Base-by-base conservation (phyloP, 92 coral and sea anemone genomes). In the Parazoanthus atlanticus region DNA sequence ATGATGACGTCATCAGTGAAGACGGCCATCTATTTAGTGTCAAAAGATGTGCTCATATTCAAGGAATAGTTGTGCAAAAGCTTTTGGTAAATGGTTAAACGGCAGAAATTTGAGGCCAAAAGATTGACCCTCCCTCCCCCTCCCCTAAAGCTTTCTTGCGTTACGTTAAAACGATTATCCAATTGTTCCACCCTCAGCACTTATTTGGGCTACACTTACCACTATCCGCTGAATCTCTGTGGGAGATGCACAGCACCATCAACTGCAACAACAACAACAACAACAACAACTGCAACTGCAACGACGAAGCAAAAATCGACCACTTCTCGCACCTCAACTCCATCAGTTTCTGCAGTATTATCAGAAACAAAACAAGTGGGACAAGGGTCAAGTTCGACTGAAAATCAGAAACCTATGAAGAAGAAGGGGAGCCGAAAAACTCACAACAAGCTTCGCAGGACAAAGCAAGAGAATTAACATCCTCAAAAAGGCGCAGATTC, bases 201-300 rank as follows among this genome's bases (percentile, higher is more conserved):
- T 1, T 78, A 78, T 78, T 56, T 78, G 36, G 82, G 26, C 15
- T 78, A 78, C 66, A 78, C 82, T 43, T 78, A 78, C 65, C 21
- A 46, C 33, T 41, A 78, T 49, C 64, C 82, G 33, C 64, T 11
- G 65, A 78, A 36, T 47, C 23, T 78, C 82, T 78, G 82, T 78
- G 82, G 82, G 9, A 46, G 21, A 3, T 78, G 82, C 40, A 16
- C 66, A 43, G 3, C 9, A 49, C 31, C 65, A 29, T 8, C 6
- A 47, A 6, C 34, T 25, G 11, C 2, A 78, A 28, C 33, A 30
- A n/a, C 58, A 29, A 13, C 82, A 17, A 23, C 81, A 21, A 6
- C 81, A 23, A 2, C 81, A 77, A 21, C 81, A 41, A 0, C 81
- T 3, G 1, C 81, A 40, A 9, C 33, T 38, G 41, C 78, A 74